A percentile compares a stretch with the other conserved stretches of the same genome.
Evolutionary conservation across 2,113 vertebrate genomes (phyloP).

Genomic region (Strix aluco): DNA sequence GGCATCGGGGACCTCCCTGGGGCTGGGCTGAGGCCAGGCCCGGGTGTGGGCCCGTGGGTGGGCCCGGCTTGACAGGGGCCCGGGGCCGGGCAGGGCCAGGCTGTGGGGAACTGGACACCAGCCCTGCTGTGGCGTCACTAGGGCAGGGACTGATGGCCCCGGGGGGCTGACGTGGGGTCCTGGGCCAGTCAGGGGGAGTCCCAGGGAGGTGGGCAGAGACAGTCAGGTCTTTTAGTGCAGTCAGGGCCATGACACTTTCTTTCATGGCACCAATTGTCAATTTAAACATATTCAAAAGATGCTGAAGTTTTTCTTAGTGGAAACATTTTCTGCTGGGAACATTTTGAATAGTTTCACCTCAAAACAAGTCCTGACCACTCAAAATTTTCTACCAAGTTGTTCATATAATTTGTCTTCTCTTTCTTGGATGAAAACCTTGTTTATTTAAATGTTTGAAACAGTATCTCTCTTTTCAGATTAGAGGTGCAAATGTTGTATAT

Average conservation of each 20-base stretch:
- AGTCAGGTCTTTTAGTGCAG: background rate
- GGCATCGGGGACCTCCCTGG: background rate
- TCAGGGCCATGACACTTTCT: background rate
- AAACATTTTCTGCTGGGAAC: background rate
- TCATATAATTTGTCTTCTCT: background rate
- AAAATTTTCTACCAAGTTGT: background rate
- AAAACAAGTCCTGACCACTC: background rate
- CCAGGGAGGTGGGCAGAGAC: background rate
- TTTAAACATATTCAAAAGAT: background rate
- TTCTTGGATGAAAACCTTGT: background rate
- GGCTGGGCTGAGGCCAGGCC: background rate
- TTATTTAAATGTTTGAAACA: background rate
- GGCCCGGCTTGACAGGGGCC: too few species aligned
- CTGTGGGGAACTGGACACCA: background rate
- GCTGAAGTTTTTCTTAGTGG: background rate
- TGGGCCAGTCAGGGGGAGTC: background rate
- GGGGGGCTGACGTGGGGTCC: background rate
- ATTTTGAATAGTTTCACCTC: background rate
- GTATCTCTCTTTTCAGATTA: background rate
- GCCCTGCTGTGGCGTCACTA: too few species aligned
- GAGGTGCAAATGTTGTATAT: background rate
- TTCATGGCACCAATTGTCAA: background rate
- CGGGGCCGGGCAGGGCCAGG: background rate
- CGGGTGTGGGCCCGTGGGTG: background rate
- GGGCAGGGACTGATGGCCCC: too few species aligned